Percentiles rank a stretch among this genome's conserved stretches.
Evolutionary conservation across 37 sponge, comb jelly and placozoan genomes (phyloP).

Genomic region (Bolinopsis microptera): DNA sequence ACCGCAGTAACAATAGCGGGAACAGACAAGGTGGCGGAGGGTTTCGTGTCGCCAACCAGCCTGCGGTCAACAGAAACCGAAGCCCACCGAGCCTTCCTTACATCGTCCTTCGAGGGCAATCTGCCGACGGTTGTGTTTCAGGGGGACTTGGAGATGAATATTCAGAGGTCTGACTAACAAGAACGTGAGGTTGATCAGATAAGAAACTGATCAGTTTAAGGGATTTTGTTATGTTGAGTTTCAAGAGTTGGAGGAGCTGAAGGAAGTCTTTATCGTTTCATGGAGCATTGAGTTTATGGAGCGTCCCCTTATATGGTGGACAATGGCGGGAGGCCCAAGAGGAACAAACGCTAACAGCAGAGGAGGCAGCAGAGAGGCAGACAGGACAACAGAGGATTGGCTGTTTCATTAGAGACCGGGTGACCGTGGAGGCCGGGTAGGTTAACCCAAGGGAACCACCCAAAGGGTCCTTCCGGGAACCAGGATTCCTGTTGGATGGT

Average conservation of each 20-base stretch:
- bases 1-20: conserved; percentile 48
- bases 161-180: conserved; percentile 78
- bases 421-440: background rate
- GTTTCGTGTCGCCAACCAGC: conserved; percentile 11
- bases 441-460: background rate
- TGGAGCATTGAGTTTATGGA: conserved; percentile 78
- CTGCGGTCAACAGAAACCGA: conserved; percentile 43
- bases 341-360: conserved; percentile 59
- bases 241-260: conserved; percentile 75
- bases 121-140: conserved; percentile 85
- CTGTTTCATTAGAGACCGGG: background rate
- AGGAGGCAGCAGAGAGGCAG: conserved; percentile 55
- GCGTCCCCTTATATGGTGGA: conserved; percentile 49
- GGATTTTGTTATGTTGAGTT: conserved; percentile 94
- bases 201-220: conserved; percentile 90
- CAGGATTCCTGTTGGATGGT: background rate
- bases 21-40: background rate
- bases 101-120: conserved; percentile 90
- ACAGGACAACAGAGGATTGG: conserved; percentile 71
- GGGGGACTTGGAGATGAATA: conserved; percentile 86
- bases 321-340: conserved; percentile 69
- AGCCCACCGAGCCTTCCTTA: conserved; percentile 89
- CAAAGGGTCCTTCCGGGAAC: background rate
- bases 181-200: conserved; percentile 82
- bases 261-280: conserved; percentile 83